Conservation (phyloP, 2,113 vertebrate species). For the Indicator indicator region DNA sequence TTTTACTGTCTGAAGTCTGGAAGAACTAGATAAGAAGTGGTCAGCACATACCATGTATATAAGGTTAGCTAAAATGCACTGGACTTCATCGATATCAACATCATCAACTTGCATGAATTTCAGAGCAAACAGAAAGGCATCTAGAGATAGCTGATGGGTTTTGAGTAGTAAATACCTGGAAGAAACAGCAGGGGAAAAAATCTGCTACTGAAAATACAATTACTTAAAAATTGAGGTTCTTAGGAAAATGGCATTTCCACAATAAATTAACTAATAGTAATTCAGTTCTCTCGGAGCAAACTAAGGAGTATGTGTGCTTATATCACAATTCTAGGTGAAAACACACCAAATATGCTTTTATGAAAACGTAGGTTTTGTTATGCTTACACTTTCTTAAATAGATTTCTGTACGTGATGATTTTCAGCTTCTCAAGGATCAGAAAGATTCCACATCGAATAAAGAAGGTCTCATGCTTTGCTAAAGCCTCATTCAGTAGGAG, state of each 20-base stretch:
- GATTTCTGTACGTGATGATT: conserved; percentile 97
- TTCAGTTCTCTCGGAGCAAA: not conserved
- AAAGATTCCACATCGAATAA: conserved; percentile 98
- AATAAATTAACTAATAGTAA: not conserved
- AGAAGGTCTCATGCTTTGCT: conserved; percentile 93
- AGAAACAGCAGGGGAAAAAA: not conserved
- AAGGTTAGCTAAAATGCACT: conserved; percentile 95
- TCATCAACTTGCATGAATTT: conserved; percentile 94
- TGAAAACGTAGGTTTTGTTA: not conserved
- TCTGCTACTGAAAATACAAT: not conserved
- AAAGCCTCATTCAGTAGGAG: conserved; percentile 91
- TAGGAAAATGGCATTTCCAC: not conserved
- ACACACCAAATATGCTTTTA: not conserved
- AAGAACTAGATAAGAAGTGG: not conserved
- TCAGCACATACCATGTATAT: conserved; percentile 90
- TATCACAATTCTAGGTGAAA: not conserved
- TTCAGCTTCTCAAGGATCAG: conserved; percentile 98
- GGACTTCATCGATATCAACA: conserved; percentile 94
- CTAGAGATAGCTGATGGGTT: conserved; percentile 93
- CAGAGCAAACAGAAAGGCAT: conserved; percentile 91
- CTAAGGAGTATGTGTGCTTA: not conserved
- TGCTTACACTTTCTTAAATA: conserved; percentile 98
- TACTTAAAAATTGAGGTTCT: not conserved
- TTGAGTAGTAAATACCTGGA: conserved; percentile 88
- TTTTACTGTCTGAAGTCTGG: not conserved